A percentile compares a stretch with the other conserved stretches of the same genome.
These are phyloP conservation scores for Drosophila ezoana DNA, from an alignment of 2,888 invertebrate genomes.

Conservation along the genomic window DNA sequence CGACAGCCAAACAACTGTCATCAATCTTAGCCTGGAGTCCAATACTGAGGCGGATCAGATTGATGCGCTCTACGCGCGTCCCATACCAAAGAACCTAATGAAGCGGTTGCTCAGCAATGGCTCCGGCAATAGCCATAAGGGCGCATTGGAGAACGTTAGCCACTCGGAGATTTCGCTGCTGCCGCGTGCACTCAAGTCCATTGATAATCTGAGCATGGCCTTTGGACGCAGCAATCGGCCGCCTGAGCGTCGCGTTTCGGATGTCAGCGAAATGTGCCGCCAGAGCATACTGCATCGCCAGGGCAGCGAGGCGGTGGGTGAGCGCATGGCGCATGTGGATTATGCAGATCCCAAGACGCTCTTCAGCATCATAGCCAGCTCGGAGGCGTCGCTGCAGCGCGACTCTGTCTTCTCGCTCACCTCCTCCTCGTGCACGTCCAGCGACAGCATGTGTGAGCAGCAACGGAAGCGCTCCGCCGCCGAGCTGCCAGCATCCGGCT, in stretches of 20 bases:
- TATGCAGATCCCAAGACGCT: conserved; percentile 92
- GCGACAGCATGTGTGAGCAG: conserved; percentile 83
- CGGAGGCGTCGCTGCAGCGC: conserved; percentile 78
- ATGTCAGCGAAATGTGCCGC: conserved; percentile 83
- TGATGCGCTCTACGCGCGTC: conserved; percentile 66
- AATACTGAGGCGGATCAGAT: conserved; percentile 23
- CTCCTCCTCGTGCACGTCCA: conserved; percentile 79
- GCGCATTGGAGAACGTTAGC: conserved; percentile 68
- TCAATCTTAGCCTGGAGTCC: conserved; percentile 61
- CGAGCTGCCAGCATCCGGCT: conserved; percentile 85
- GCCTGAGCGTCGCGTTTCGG: conserved; percentile 83
- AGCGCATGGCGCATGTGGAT: conserved; percentile 94
- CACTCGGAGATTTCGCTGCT: conserved; percentile 81
- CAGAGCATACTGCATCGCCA: conserved; percentile 88
- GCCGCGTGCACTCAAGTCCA: conserved; percentile 78
- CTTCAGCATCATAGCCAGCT: conserved; percentile 64
- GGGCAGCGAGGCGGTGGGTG: conserved; percentile 93
- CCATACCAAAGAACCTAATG: conserved; percentile 79
- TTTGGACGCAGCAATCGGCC: conserved; percentile 79
- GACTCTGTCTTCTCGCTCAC: conserved; percentile 85
- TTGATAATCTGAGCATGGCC: conserved; percentile 74
- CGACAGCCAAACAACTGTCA: conserved; percentile 75
- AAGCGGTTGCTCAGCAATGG: conserved; percentile 77
- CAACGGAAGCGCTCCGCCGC: conserved; percentile 59
- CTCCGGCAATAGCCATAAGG: conserved; percentile 37